Evolutionary conservation across 2,113 vertebrate genomes (phyloP).

Genomic region (Corydoras maculifer): DNA sequence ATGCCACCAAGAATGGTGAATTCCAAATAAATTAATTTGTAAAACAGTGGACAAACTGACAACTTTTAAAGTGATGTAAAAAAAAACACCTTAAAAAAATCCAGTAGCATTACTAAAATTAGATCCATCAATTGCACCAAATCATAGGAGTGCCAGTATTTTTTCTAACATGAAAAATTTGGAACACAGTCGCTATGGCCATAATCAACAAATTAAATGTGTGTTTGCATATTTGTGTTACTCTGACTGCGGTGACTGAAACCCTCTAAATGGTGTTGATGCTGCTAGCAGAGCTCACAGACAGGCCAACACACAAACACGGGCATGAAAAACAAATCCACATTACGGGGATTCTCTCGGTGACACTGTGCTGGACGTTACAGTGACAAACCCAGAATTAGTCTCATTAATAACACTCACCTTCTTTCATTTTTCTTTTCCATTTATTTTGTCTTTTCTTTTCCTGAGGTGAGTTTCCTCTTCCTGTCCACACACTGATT

Average conservation of each 20-base stretch:
- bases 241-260: slow-evolving; percentile 42
- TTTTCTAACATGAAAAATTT: background rate
- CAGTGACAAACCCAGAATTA: no score
- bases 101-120: no score
- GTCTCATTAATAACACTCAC: no score
- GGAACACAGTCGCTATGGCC: no score
- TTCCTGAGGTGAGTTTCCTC: slow-evolving; percentile 3
- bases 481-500: slow-evolving; percentile 3
- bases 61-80: no score
- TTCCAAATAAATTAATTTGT: no score
- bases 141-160: no score
- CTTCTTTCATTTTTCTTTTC: slow-evolving; percentile 9
- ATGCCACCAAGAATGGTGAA: no score
- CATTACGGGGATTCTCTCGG: background rate
- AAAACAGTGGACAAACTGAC: no score
- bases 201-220: background rate
- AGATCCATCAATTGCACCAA: no score
- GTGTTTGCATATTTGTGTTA: slow-evolving; percentile 29
- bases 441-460: background rate
- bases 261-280: slow-evolving; percentile 61
- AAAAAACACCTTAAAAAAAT: no score
- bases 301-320: slow-evolving; percentile 5
- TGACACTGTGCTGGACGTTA: background rate
- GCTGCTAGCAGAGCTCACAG: slow-evolving; percentile 38
- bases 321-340: slow-evolving; percentile 24